Conservation (phyloP, 1,140 invertebrate species). For the Halotydeus destructor region DNA sequence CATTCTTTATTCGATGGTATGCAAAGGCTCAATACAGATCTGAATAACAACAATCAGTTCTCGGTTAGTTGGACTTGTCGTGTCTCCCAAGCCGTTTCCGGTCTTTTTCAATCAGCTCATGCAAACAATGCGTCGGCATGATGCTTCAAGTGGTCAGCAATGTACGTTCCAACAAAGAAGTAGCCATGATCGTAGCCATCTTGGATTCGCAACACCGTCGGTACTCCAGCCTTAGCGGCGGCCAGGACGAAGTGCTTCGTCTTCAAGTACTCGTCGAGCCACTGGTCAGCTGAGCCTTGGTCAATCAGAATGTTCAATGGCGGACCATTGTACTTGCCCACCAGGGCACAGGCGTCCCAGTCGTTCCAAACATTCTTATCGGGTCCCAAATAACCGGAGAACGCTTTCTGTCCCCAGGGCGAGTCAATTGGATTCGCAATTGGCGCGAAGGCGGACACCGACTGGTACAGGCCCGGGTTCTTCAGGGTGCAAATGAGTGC, state of each 20-base stretch:
- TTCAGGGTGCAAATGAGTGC: conserved; percentile 75
- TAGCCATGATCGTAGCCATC: conserved; percentile 92
- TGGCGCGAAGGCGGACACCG: conserved; percentile 88
- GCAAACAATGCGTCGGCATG: conserved; percentile 30
- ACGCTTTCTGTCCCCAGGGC: conserved; percentile 71
- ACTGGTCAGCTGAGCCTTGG: conserved; percentile 42
- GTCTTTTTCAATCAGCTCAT: no score
- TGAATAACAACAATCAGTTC: no score
- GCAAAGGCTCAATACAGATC: no score
- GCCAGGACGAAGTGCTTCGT: conserved; percentile 63
- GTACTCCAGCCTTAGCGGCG: conserved; percentile 42
- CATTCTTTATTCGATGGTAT: no score
- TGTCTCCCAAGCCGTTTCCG: no score
- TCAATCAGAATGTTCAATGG: conserved; percentile 65
- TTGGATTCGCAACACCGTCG: conserved; percentile 49
- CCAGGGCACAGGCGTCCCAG: conserved; percentile 71
- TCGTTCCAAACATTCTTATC: conserved; percentile 43
- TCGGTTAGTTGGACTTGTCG: no score
- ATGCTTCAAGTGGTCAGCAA: conserved; percentile 78
- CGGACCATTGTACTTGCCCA: conserved; percentile 62
- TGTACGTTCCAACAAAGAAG: conserved; percentile 78
- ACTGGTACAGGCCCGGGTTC: conserved; percentile 69
- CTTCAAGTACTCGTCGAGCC: conserved; percentile 51
- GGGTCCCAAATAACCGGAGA: conserved; percentile 61
- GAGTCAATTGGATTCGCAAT: conserved; percentile 69